A percentile compares a stretch with the other conserved stretches of the same genome.
These are phyloP conservation scores for Litocranius walleri DNA, from an alignment of 2,113 vertebrate species.

Conservation along the genomic window DNA sequence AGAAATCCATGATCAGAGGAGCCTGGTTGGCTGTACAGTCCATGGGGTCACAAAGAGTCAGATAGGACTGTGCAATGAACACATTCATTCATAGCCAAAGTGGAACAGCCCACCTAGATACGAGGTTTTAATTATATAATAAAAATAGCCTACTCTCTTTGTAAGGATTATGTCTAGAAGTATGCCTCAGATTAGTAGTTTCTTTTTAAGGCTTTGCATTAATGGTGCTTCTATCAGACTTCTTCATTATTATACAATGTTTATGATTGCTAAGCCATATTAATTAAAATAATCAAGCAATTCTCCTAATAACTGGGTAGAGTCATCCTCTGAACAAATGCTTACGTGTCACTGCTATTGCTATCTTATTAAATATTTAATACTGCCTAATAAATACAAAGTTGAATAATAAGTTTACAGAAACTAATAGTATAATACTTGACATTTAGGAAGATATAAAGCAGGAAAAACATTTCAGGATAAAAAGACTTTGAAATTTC, in stretches of 20 bases:
- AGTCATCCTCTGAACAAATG: background rate
- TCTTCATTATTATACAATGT: background rate
- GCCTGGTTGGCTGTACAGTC: background rate
- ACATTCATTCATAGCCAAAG: background rate
- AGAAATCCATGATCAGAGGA: background rate
- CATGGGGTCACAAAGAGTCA: background rate
- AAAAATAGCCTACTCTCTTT: background rate
- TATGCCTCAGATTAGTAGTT: background rate
- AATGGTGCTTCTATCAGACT: background rate
- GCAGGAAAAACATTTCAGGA: background rate
- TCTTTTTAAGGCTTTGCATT: background rate
- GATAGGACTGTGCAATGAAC: background rate
- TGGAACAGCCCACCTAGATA: background rate
- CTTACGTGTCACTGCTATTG: background rate
- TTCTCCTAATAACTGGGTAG: background rate
- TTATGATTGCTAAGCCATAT: background rate
- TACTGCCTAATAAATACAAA: background rate
- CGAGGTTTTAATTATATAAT: background rate
- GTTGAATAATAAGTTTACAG: background rate
- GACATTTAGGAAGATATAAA: background rate
- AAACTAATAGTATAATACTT: background rate
- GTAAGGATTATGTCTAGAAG: background rate
- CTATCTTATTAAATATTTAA: constrained; percentile 14
- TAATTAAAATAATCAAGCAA: background rate
- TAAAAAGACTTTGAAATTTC: background rate